Percentiles rank a stretch among this genome's conserved stretches.
phyloP scores from a whole-genome alignment of 2,113 vertebrate genomes.

The Lathamus discolor region DNA sequence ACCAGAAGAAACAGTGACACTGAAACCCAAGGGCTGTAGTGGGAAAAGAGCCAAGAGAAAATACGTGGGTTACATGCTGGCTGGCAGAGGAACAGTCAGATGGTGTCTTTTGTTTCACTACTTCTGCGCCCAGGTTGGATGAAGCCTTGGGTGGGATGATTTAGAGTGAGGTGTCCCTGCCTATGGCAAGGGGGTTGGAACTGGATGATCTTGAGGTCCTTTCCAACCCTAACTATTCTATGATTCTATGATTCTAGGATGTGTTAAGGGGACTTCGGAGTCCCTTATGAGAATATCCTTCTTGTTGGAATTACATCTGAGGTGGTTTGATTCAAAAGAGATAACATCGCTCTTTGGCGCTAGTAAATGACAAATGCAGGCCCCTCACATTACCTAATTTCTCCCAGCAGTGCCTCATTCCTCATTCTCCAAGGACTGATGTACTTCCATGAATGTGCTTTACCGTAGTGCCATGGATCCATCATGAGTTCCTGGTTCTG shows the following conservation, averaged over 20 bases:
- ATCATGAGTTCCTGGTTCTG: not conserved
- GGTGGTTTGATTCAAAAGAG: not conserved
- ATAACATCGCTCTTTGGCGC: not conserved
- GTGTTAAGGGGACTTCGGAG: not conserved
- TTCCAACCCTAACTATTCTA: no score
- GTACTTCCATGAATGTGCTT: not conserved
- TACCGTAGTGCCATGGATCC: accelerated
- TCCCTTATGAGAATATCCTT: not conserved
- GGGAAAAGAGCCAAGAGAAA: not conserved
- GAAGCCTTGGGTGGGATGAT: no score
- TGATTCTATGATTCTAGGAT: not conserved
- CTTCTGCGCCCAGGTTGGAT: not conserved
- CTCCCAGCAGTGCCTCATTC: not conserved
- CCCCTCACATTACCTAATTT: not conserved
- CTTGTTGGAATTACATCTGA: not conserved
- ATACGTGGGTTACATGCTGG: not conserved
- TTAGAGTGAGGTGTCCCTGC: no score
- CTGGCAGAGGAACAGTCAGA: not conserved
- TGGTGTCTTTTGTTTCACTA: not conserved
- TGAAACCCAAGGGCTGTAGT: not conserved
- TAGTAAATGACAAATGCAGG: not conserved
- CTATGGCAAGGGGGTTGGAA: no score
- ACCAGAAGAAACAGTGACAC: not conserved
- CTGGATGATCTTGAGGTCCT: no score
- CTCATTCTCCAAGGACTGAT: not conserved